phyloP scores from a whole-genome alignment of 1,140 invertebrate genomes.

The Aphelinus atriplicis region DNA sequence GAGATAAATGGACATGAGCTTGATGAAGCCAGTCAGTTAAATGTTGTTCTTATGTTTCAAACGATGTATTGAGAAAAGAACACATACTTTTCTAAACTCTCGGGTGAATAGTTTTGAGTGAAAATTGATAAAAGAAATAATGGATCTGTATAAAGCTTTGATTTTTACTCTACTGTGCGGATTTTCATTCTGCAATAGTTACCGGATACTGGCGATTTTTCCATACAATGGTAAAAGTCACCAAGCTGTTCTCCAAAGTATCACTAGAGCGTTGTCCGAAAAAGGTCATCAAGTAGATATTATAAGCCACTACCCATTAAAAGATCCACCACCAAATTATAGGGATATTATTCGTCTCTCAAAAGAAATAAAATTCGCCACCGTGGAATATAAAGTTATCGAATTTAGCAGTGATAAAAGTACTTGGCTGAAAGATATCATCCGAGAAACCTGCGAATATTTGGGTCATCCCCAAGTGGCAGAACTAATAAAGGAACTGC shows the following conservation, averaged over 20 bases:
- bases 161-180: too few relatives aligned
- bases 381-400: background rate
- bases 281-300: slow-evolving; percentile 64
- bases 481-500: slow-evolving; percentile 47
- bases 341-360: slow-evolving; percentile 42
- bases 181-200: slow-evolving; percentile 25
- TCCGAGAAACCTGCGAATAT: background rate
- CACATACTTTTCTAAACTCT: background rate
- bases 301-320: slow-evolving; percentile 50
- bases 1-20: too few relatives aligned
- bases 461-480: slow-evolving; percentile 40
- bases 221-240: slow-evolving; percentile 68
- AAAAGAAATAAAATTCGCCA: background rate
- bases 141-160: too few relatives aligned
- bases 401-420: background rate
- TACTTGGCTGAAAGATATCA: background rate
- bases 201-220: slow-evolving; percentile 62
- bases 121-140: background rate
- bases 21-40: too few relatives aligned
- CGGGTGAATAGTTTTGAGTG: background rate
- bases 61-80: too few relatives aligned
- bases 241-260: slow-evolving; percentile 65
- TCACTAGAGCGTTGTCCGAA: slow-evolving; percentile 63
- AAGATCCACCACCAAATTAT: slow-evolving; percentile 56
- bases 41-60: too few relatives aligned